phyloP scores from a whole-genome alignment of 2,113 vertebrate species.

The Plotosus lineatus region DNA sequence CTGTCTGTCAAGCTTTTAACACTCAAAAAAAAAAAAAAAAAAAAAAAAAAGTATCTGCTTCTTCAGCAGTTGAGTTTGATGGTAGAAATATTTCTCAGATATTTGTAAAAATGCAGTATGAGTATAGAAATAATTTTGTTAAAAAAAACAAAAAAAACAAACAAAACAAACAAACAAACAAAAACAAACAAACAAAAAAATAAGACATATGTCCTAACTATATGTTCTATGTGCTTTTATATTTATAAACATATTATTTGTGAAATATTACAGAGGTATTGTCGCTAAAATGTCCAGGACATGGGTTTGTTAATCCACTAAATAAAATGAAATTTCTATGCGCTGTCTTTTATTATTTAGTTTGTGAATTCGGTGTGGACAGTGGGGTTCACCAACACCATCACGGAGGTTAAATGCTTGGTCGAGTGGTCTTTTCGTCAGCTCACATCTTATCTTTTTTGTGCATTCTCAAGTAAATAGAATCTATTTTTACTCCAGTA shows the following conservation, averaged over 20 bases:
- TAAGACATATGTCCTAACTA: conserved; percentile 49
- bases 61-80: conserved; percentile 44
- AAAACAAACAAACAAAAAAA: conserved; percentile 42
- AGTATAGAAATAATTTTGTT: conserved; percentile 60
- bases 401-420: neutral
- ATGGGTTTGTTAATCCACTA: conserved; percentile 75
- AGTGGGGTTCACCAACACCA: neutral
- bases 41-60: conserved; percentile 36
- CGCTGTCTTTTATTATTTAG: conserved; percentile 64
- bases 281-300: conserved; percentile 73
- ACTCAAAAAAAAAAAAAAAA: conserved; percentile 29
- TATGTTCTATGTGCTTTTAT: conserved; percentile 74
- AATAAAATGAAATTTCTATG: conserved; percentile 79
- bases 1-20: conserved; percentile 49
- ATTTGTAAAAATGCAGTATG: conserved; percentile 48
- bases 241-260: conserved; percentile 78
- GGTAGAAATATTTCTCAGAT: conserved; percentile 54
- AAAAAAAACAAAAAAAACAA: conserved; percentile 44
- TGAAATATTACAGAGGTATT: conserved; percentile 68
- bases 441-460: neutral
- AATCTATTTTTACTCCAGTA: neutral
- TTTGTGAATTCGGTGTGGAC: neutral
- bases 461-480: neutral
- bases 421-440: neutral
- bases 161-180: too few species aligned